Conservation (phyloP, 2,888 invertebrate species). For the Portevinia maculata region DNA sequence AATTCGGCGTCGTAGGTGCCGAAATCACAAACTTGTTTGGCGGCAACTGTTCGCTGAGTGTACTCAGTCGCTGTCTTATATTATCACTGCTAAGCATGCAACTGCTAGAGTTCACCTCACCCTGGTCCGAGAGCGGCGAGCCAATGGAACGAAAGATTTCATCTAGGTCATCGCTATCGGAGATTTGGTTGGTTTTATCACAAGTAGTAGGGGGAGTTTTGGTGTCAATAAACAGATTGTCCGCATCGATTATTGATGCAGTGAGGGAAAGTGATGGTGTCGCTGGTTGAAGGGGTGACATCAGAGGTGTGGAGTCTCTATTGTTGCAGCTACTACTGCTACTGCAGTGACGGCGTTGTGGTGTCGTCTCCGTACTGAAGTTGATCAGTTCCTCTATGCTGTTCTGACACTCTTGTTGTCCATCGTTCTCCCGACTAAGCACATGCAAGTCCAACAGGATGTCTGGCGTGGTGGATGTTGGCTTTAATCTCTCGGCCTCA, state of each 20-base stretch:
- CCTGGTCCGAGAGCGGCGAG: slow-evolving; percentile 79
- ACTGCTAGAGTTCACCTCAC: slow-evolving; percentile 48
- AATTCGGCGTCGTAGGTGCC: slow-evolving; percentile 81
- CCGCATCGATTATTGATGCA: slow-evolving; percentile 77
- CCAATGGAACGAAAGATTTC: slow-evolving; percentile 81
- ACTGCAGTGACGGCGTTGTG: slow-evolving; percentile 56
- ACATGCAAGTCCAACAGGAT: slow-evolving; percentile 81
- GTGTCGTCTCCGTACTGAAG: slow-evolving; percentile 66
- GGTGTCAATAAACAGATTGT: slow-evolving; percentile 68
- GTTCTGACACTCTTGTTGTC: slow-evolving; percentile 52
- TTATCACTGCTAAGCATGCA: slow-evolving; percentile 68
- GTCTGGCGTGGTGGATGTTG: slow-evolving; percentile 79
- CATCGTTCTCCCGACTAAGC: slow-evolving; percentile 75
- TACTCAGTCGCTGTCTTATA: slow-evolving; percentile 80
- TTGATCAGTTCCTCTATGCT: slow-evolving; percentile 69
- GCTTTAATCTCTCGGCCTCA: slow-evolving; percentile 73
- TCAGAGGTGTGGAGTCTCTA: slow-evolving; percentile 68
- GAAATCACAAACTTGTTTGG: slow-evolving; percentile 78
- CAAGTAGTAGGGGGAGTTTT: slow-evolving; percentile 75
- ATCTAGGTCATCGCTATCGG: slow-evolving; percentile 80
- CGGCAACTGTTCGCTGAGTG: slow-evolving; percentile 81
- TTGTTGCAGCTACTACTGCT: slow-evolving; percentile 60
- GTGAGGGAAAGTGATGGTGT: slow-evolving; percentile 81
- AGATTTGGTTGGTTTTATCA: slow-evolving; percentile 79
- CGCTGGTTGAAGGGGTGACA: slow-evolving; percentile 78